phyloP scores from a whole-genome alignment of 2,888 invertebrate genomes.

The Therioaphis trifolii region DNA sequence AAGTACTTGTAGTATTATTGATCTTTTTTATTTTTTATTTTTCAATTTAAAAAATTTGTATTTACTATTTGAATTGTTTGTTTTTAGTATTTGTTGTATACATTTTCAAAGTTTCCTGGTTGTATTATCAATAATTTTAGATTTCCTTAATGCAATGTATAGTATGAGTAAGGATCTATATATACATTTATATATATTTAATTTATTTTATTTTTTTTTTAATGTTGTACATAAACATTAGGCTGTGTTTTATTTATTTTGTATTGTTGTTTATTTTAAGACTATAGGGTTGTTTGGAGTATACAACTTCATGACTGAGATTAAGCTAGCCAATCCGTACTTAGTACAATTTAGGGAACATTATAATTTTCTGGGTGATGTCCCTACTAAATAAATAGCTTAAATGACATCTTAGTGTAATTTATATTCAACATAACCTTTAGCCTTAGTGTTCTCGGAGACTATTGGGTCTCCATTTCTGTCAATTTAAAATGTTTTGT shows the following conservation, averaged over 20 bases:
- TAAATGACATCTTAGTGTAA: background rate
- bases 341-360: conserved; percentile 10
- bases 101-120: background rate
- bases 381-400: background rate
- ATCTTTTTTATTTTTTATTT: conserved; percentile 11
- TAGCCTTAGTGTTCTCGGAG: conserved; percentile 2
- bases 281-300: conserved; percentile 8
- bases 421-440: background rate
- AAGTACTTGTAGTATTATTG: background rate
- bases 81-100: conserved; percentile 16
- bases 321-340: conserved; percentile 26
- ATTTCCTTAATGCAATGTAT: background rate
- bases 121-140: conserved; percentile 10
- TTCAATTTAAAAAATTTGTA: background rate
- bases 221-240: conserved; percentile 37
- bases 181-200: background rate
- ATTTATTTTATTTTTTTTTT: conserved; percentile 2
- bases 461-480: conserved; percentile 8
- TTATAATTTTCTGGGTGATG: background rate
- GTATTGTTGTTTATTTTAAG: conserved; percentile 27
- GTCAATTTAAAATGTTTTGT: conserved; percentile 36
- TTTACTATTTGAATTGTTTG: background rate
- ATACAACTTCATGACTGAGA: conserved; percentile 13
- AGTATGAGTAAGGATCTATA: background rate
- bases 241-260: conserved; percentile 58